Conservation (phyloP, 2,888 invertebrate species). For the Neoascia interrupta region DNA sequence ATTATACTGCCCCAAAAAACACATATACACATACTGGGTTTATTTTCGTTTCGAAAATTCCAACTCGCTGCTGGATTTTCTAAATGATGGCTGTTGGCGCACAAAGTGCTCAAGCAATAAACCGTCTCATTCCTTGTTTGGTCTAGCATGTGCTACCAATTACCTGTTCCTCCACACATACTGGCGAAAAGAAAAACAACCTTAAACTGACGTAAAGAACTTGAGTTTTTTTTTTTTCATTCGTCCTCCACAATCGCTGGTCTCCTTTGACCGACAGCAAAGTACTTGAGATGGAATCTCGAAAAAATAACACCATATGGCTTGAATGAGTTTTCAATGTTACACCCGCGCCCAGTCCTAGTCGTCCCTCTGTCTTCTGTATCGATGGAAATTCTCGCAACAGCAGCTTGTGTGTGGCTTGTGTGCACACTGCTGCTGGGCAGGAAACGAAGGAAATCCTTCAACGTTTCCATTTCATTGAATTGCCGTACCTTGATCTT, state of each 20-base stretch:
- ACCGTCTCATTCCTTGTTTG: conserved; percentile 40
- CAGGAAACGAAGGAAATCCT: conserved; percentile 5
- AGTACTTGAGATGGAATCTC: conserved; percentile 50
- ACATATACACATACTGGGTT: too few relatives aligned
- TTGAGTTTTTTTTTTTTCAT: conserved; percentile 55
- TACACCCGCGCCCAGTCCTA: too few relatives aligned
- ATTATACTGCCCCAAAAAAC: neutral
- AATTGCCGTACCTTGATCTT: too few relatives aligned
- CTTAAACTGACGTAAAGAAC: conserved; percentile 56
- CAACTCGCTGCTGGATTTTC: conserved; percentile 20
- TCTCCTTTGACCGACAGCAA: conserved; percentile 41
- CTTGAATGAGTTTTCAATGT: conserved; percentile 64
- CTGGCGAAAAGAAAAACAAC: conserved; percentile 16
- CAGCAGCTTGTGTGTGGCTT: too few relatives aligned
- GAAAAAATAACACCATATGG: conserved; percentile 67
- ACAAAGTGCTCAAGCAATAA: conserved; percentile 57
- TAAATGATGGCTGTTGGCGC: conserved; percentile 62
- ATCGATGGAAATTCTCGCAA: too few relatives aligned
- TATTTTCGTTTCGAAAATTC: too few relatives aligned
- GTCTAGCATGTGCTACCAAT: conserved; percentile 65
- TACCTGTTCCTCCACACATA: conserved; percentile 46
- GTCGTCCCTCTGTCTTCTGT: too few relatives aligned
- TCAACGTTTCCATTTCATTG: conserved; percentile 52
- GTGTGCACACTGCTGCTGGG: too few relatives aligned
- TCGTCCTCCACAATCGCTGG: conserved; percentile 24